Evolutionary conservation across 2,888 invertebrate species (phyloP).

Genomic region (Sclerodermus sp.): DNA sequence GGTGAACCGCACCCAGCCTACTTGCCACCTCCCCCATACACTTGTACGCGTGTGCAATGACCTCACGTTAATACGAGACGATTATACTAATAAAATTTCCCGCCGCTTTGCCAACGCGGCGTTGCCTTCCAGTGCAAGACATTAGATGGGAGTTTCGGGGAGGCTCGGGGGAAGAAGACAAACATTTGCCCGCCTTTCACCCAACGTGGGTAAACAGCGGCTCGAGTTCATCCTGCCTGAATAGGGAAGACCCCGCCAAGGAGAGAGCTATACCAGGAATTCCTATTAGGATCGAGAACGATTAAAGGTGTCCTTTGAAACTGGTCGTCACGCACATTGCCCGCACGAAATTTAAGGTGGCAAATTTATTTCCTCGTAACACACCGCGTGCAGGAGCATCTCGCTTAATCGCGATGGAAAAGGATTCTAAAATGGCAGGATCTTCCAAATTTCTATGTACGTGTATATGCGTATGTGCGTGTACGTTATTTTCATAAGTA

Average conservation of each 20-base stretch:
- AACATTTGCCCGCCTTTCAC: conserved; percentile 32
- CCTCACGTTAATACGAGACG: conserved; percentile 14
- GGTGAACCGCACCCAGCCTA: neutral
- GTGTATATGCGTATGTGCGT: no score
- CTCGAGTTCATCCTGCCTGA: conserved; percentile 30
- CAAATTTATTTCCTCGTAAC: no score
- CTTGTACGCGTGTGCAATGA: conserved; percentile 16
- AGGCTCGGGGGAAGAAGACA: conserved; percentile 28
- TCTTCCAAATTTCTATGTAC: no score
- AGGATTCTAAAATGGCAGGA: no score
- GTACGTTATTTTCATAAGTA: no score
- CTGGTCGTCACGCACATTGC: no score
- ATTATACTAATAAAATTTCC: conserved; percentile 40
- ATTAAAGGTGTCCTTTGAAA: conserved; percentile 31
- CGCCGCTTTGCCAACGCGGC: conserved; percentile 23
- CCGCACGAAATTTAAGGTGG: no score
- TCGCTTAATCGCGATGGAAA: no score
- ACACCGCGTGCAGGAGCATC: no score
- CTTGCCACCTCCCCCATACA: neutral
- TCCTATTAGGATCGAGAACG: conserved; percentile 23
- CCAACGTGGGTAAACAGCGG: conserved; percentile 7
- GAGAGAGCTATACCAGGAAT: conserved; percentile 12
- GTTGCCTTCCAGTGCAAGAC: conserved; percentile 16
- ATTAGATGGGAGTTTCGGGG: conserved; percentile 17
- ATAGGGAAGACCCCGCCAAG: conserved; percentile 16